A percentile compares a stretch with the other conserved stretches of the same genome.
Evolutionary conservation across 2,888 invertebrate genomes (phyloP).

Genomic region (Seira ritae): DNA sequence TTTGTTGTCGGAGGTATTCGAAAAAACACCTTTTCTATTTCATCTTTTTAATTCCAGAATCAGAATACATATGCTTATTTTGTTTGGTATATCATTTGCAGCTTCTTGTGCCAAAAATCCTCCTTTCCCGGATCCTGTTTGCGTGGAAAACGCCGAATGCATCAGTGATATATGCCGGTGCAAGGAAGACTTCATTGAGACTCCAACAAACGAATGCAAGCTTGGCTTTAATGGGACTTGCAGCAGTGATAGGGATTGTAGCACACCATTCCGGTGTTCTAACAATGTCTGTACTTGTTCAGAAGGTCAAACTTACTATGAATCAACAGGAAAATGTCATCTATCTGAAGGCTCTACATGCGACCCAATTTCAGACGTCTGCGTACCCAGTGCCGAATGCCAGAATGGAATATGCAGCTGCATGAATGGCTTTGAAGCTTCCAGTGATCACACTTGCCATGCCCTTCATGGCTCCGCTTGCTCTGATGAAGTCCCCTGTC

Average conservation of each 20-base stretch:
- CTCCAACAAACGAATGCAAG: constrained; percentile 8
- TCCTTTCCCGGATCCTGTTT: background rate
- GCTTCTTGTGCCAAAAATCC: background rate
- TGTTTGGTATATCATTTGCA: constrained; percentile 19
- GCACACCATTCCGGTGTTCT: constrained; percentile 14
- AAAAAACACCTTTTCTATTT: background rate
- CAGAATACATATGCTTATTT: background rate
- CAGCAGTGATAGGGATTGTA: constrained; percentile 9
- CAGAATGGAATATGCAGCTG: constrained; percentile 19
- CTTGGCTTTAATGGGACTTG: constrained; percentile 2
- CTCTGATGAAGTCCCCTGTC: constrained; percentile 35
- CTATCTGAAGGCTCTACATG: background rate
- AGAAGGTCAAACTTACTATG: constrained; percentile 19
- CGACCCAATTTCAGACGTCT: background rate
- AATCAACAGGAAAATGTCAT: constrained; percentile 19
- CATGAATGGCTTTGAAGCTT: constrained; percentile 12
- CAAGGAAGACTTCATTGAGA: background rate
- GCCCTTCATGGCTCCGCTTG: constrained; percentile 26
- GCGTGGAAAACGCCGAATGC: constrained; percentile 19
- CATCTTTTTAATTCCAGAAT: background rate
- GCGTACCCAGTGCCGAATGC: background rate
- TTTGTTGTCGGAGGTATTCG: constrained; percentile 29
- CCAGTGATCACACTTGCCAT: constrained; percentile 24
- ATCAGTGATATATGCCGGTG: constrained; percentile 8
- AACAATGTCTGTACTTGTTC: background rate